Percentiles rank a stretch among this genome's conserved stretches.
Conservation (phyloP, 2,888 invertebrate genomes). For the Mactromeris polynyma region DNA sequence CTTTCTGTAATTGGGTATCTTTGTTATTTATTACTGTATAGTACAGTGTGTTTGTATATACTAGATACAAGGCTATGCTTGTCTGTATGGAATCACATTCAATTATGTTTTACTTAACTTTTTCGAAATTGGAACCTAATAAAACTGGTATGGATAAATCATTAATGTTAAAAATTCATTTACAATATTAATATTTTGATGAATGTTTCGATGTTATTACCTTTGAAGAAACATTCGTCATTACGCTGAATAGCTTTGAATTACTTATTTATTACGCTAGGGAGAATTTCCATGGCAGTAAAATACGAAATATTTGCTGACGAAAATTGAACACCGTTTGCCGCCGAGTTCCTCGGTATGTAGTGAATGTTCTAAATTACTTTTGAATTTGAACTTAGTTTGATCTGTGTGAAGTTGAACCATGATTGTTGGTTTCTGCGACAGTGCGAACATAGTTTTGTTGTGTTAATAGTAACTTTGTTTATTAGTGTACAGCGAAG, state of each 20-base stretch:
- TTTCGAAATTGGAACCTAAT: background rate
- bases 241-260: too few species aligned
- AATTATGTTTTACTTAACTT: background rate
- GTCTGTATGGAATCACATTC: background rate
- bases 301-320: too few species aligned
- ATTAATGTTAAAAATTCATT: background rate
- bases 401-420: background rate
- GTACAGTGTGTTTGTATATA: background rate
- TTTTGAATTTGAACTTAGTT: background rate
- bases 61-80: background rate
- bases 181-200: background rate
- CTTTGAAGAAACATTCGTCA: too few species aligned
- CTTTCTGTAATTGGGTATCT: background rate
- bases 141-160: background rate
- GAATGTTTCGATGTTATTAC: too few species aligned
- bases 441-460: background rate
- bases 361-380: too few species aligned
- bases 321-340: too few species aligned
- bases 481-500: background rate
- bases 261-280: too few species aligned
- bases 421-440: background rate
- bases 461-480: background rate
- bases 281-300: too few species aligned
- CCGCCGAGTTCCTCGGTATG: too few species aligned
- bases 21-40: background rate